Evolutionary conservation across 2,888 invertebrate species (phyloP).

Genomic region (Macroteleia sp.): DNA sequence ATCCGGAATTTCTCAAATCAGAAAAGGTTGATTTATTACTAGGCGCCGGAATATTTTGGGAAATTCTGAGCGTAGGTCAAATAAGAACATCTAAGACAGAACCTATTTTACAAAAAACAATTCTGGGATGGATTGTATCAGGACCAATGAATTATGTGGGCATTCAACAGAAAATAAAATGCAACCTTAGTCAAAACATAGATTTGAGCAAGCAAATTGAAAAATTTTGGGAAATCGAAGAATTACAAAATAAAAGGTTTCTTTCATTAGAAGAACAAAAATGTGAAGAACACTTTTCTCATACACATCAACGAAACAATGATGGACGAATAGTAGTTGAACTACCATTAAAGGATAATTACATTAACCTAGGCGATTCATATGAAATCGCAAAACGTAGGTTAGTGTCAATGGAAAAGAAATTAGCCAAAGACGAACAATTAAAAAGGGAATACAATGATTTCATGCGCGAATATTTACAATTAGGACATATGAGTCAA

Average conservation of each 20-base stretch:
- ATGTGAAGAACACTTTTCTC: slow-evolving; percentile 59
- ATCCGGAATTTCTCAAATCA: slow-evolving; percentile 1
- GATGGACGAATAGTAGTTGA: slow-evolving; percentile 43
- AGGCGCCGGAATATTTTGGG: slow-evolving; percentile 22
- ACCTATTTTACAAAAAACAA: slow-evolving; percentile 33
- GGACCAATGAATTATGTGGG: slow-evolving; percentile 17
- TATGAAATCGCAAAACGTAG: slow-evolving; percentile 37
- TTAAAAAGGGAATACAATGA: neutral
- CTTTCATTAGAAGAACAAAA: slow-evolving; percentile 49
- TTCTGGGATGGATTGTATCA: slow-evolving; percentile 52
- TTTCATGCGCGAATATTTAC: neutral
- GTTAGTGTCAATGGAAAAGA: too few relatives aligned
- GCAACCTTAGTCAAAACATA: neutral
- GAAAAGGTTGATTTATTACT: slow-evolving; percentile 5
- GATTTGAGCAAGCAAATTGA: slow-evolving; percentile 38
- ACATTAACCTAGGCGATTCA: slow-evolving; percentile 45
- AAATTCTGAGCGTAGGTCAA: slow-evolving; percentile 11
- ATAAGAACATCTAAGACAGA: neutral
- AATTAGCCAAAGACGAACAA: neutral
- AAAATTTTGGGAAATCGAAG: slow-evolving; percentile 65
- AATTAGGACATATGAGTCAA: neutral
- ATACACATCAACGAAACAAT: slow-evolving; percentile 19
- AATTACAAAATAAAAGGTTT: neutral
- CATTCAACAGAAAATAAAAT: neutral
- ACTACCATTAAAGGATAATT: slow-evolving; percentile 20